Conservation (phyloP, 2,113 vertebrate species). For the Catagonus wagneri region DNA sequence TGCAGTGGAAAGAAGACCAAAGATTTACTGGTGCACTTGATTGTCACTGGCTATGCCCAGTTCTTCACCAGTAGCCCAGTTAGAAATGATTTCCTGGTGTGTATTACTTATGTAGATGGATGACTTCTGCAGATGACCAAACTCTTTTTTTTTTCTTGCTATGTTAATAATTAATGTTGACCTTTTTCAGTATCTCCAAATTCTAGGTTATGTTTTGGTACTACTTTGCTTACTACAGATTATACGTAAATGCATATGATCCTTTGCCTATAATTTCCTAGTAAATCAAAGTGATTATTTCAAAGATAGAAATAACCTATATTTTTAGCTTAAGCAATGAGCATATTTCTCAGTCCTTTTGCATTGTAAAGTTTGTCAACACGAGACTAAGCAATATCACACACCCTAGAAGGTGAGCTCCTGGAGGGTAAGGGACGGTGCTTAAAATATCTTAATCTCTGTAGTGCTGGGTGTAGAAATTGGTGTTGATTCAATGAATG, state of each 20-base stretch:
- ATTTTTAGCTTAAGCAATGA: not conserved
- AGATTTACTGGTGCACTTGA: not conserved
- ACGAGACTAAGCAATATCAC: not conserved
- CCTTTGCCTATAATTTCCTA: not conserved
- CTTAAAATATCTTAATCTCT: not conserved
- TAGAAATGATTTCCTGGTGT: slow-evolving; percentile 30
- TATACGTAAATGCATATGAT: not conserved
- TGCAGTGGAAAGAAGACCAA: not conserved
- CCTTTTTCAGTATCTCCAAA: not conserved
- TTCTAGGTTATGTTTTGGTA: not conserved
- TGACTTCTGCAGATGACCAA: not conserved
- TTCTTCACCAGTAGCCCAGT: not conserved
- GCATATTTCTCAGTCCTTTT: not conserved
- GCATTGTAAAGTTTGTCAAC: not conserved
- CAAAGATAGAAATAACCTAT: not conserved
- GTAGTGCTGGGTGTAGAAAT: not conserved
- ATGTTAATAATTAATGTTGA: slow-evolving; percentile 29
- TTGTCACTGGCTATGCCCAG: not conserved
- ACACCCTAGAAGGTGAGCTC: not conserved
- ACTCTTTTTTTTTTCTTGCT: not conserved
- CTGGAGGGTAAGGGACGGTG: not conserved
- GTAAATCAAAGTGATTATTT: slow-evolving; percentile 1
- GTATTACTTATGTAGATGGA: not conserved
- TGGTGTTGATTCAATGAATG: not conserved
- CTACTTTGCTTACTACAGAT: not conserved